Evolutionary conservation across 1,140 invertebrate genomes (phyloP).

Genomic region (Lucilia sericata): DNA sequence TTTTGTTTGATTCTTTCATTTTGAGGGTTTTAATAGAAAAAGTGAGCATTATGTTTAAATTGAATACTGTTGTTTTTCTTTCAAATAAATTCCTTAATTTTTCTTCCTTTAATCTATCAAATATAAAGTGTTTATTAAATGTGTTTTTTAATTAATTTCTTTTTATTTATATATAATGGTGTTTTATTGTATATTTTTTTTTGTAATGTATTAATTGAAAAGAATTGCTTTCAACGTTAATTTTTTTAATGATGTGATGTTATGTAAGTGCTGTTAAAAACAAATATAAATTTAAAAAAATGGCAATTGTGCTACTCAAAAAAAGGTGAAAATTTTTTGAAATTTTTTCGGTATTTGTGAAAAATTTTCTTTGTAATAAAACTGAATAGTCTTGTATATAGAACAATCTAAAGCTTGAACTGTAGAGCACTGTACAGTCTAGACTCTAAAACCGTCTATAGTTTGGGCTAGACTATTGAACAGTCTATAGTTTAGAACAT

Average conservation of each 20-base stretch:
- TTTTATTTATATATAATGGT: constrained; percentile 48
- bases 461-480: too few relatives aligned
- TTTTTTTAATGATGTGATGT: background rate
- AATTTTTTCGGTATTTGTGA: too few relatives aligned
- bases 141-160: constrained; percentile 40
- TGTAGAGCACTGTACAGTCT: too few relatives aligned
- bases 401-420: too few relatives aligned
- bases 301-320: too few relatives aligned
- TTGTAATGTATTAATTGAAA: constrained; percentile 11
- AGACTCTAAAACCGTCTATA: too few relatives aligned
- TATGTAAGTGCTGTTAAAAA: background rate
- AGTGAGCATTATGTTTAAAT: constrained; percentile 35
- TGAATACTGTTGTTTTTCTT: constrained; percentile 37
- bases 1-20: constrained; percentile 26
- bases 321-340: too few relatives aligned
- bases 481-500: too few relatives aligned
- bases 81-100: constrained; percentile 42
- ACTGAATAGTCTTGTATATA: too few relatives aligned
- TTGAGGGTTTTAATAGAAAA: constrained; percentile 20
- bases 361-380: too few relatives aligned
- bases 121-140: constrained; percentile 17
- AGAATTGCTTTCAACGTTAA: constrained; percentile 21
- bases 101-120: background rate
- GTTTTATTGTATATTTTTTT: constrained; percentile 21
- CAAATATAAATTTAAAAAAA: too few relatives aligned